phyloP scores from a whole-genome alignment of 2,888 invertebrate species.

The Prosapia bicincta region DNA sequence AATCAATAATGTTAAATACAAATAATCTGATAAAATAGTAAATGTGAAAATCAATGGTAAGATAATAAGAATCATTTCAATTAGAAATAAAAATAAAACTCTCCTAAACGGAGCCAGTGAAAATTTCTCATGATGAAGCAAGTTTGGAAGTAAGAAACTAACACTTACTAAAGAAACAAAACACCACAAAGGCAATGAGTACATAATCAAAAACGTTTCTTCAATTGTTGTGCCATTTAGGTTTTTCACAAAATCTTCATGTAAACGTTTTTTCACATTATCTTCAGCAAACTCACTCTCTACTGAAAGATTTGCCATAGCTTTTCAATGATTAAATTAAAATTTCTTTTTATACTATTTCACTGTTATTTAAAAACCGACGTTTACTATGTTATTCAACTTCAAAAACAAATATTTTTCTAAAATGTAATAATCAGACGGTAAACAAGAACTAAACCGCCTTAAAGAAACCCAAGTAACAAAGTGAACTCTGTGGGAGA shows the following conservation, averaged over 20 bases:
- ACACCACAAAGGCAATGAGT: background rate
- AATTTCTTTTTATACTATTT: no score
- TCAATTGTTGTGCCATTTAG: background rate
- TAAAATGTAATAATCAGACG: no score
- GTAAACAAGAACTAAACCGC: no score
- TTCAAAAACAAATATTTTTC: no score
- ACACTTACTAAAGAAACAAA: background rate
- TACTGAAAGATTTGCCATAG: background rate
- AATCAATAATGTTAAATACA: background rate
- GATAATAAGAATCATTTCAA: slow-evolving; percentile 7
- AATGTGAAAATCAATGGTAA: background rate
- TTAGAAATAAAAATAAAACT: background rate
- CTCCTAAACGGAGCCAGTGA: background rate
- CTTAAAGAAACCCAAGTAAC: no score
- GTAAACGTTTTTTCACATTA: background rate
- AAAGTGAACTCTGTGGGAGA: no score
- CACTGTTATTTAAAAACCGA: no score
- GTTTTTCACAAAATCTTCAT: background rate
- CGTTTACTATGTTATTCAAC: no score
- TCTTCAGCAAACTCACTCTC: background rate
- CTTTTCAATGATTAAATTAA: no score
- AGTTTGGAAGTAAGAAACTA: background rate
- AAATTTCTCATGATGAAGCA: background rate
- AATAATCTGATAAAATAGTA: slow-evolving; percentile 1
- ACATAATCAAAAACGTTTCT: background rate